Base-by-base conservation (phyloP, 2,113 vertebrate species). In the Bostrychus sinensis region DNA sequence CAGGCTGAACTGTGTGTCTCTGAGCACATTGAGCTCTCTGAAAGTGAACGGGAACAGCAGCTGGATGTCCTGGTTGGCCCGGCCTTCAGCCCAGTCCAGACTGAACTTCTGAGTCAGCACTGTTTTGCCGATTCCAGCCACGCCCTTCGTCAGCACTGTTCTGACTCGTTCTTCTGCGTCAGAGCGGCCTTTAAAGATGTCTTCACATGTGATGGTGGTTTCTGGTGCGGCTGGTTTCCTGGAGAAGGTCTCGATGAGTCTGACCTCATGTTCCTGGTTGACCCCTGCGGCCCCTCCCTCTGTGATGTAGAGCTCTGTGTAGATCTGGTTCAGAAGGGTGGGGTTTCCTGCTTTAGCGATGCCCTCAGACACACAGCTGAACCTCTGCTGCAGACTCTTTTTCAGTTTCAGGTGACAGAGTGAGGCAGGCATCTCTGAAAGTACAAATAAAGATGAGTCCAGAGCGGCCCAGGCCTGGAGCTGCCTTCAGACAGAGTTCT, bases 301-400 rank as follows among this genome's bases (percentile, higher is more conserved):
- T 62, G 65, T 81, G 69, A 81, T 73, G 57, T 62, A 56, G 62
- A 66, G 48, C 69, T 72, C 61, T 64, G 69, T 72, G 60, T 64
- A 72, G 69, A 72, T 58, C 60, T 72, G 30, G 48, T 62, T 70
- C 36, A 80, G 66, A 53, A 17, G 45, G 50, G 45, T 56, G n/a
- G 36, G 4, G 20, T 41, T 42, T 36, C 55, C 65, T 28, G 41
- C 23, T 58, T 58, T 58, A 56, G 53, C 25, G 17, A 46, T 20
- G 20, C 43, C 43, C 43, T 46, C 43, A 46, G 10, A 46, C 43
- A 46, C 43, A 46, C 43, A 46, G 43, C 46, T 50, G 46, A 50
- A 22, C 46, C 13, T 51, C 23, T 28, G 48, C 25, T 28, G 23
- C 25, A 50, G 46, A 28, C 13, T n/a, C n/a, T n/a, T n/a, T n/a